phyloP scores from a whole-genome alignment of 1,140 invertebrate species.

The Mamestra configurata region DNA sequence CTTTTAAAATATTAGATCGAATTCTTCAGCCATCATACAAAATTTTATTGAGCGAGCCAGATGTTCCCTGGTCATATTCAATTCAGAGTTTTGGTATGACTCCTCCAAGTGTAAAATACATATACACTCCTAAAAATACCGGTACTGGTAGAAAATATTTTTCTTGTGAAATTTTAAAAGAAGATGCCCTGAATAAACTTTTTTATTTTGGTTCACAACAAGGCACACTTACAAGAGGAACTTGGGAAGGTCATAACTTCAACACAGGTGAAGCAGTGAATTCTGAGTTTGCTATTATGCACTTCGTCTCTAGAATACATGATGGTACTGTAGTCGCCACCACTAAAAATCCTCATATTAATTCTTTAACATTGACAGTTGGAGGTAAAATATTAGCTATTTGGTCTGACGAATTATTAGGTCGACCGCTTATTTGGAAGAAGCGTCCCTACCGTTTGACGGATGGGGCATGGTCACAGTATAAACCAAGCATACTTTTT shows the following conservation, averaged over 20 bases:
- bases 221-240: slow-evolving; percentile 87
- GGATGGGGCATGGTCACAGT: slow-evolving; percentile 79
- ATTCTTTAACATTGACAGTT: slow-evolving; percentile 86
- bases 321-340: slow-evolving; percentile 90
- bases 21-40: slow-evolving; percentile 89
- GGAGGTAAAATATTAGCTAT: slow-evolving; percentile 85
- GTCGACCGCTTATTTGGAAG: slow-evolving; percentile 80
- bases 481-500: slow-evolving; percentile 82
- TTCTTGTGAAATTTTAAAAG: slow-evolving; percentile 66
- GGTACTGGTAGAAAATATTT: slow-evolving; percentile 86
- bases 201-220: slow-evolving; percentile 81
- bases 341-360: slow-evolving; percentile 88
- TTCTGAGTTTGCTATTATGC: slow-evolving; percentile 86
- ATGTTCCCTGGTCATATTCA: slow-evolving; percentile 77
- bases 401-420: slow-evolving; percentile 75
- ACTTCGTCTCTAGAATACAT: slow-evolving; percentile 88
- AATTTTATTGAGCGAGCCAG: slow-evolving; percentile 83
- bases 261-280: slow-evolving; percentile 88
- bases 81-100: slow-evolving; percentile 82
- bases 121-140: slow-evolving; percentile 71
- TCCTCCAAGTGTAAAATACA: slow-evolving; percentile 71
- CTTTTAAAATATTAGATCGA: slow-evolving; percentile 88
- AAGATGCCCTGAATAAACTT: slow-evolving; percentile 79
- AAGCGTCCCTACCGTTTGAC: slow-evolving; percentile 78
- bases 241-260: slow-evolving; percentile 90